These are phyloP conservation scores for Sipha maydis DNA, from an alignment of 2,888 invertebrate genomes.

Conservation along the genomic window DNA sequence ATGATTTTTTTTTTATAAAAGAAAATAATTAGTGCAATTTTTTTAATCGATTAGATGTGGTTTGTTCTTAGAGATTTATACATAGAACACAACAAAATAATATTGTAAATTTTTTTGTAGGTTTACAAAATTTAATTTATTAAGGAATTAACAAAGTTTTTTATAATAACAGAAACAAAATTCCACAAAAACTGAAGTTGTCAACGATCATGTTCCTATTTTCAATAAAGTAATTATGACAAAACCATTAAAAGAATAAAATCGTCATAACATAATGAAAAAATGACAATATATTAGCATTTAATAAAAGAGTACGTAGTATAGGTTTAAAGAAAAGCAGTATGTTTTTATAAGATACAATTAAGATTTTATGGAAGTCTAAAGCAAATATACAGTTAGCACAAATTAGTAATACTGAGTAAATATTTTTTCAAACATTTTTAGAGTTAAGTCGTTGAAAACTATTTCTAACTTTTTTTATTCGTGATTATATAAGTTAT, in stretches of 20 bases:
- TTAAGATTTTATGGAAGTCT: background rate
- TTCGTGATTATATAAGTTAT: background rate
- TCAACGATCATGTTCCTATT: background rate
- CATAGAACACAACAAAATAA: background rate
- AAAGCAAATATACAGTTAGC: background rate
- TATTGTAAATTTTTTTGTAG: background rate
- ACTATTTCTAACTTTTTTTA: background rate
- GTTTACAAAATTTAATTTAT: background rate
- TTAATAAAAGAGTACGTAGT: background rate
- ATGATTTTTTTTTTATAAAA: too few species aligned
- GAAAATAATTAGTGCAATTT: background rate
- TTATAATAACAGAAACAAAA: background rate
- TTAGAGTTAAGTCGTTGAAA: background rate
- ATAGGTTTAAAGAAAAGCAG: background rate
- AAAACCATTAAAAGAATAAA: background rate
- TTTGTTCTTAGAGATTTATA: background rate
- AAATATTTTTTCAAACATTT: background rate
- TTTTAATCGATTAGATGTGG: background rate
- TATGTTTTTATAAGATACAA: background rate
- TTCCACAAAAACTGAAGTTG: background rate
- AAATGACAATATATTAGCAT: background rate
- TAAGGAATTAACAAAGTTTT: background rate
- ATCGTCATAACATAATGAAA: background rate
- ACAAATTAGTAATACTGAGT: background rate
- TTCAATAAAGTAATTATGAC: background rate